Base-by-base conservation (phyloP, 2,888 invertebrate species). In the Aleiodes testaceus region DNA sequence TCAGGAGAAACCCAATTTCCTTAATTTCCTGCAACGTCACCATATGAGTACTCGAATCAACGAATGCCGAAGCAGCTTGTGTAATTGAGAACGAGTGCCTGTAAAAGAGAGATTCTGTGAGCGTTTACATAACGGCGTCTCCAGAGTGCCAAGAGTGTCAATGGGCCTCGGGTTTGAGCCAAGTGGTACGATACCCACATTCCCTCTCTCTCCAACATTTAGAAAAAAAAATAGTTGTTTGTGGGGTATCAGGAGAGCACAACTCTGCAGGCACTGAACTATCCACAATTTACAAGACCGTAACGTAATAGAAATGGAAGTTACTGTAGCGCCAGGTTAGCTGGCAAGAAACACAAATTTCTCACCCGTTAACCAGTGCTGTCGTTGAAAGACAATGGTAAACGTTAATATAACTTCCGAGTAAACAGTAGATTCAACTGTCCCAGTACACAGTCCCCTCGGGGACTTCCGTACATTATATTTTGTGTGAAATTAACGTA, bases 71-170 rank as follows among this genome's bases (percentile, higher is more conserved):
- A 59, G 55, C 55, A 30, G 26, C 67, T 53, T 55, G 53, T 42
- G 65, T 65, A 70, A 70, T 69, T 44, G 20, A 47, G 47, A 30
- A 30, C 36, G 47, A 59, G 49, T 47, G 45, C 42, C 63, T 63
- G 70, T 72, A 66, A 74, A 72, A 71, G 76, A 78, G 74, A 75
- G 78, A 79, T 79, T 79, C 79, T 74, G 69, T 77, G 74, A 69
- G 72, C 72, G 76, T 81, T 81, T 81, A 79, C 79, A 79, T 81
- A 82, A 81, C 80, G 81, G 78, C 59, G 59, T 59, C 14, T 16
- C 14, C 36, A 30, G 1, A 30, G 26, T 64, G 49, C 59, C 68
- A 68, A 73, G 75, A 77, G 77, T 75, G 77, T 77, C 74, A 77
- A 77, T 72, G 77, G 67, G 69, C 73, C 64, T 18, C 71, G 75